Percentiles rank a stretch among this genome's conserved stretches.
phyloP scores from a whole-genome alignment of 2,113 vertebrate genomes.

The Buteo buteo region DNA sequence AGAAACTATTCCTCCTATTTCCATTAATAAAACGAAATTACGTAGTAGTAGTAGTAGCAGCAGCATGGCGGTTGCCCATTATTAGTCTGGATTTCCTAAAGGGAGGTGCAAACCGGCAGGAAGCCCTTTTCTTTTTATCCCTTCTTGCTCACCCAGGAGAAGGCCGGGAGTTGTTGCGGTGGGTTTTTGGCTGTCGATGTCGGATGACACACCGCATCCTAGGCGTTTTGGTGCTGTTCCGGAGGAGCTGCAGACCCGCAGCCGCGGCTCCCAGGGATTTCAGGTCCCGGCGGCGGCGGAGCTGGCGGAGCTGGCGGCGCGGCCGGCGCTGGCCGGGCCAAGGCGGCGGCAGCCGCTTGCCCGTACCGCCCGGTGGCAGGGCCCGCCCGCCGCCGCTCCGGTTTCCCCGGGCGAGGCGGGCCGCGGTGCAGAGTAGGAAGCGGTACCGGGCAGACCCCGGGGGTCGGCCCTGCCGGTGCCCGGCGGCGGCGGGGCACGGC shows the following conservation, averaged over 20 bases:
- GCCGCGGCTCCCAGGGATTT: accelerated
- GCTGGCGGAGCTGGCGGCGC: too few relatives aligned
- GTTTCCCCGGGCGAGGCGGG: neutral
- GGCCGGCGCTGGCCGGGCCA: too few relatives aligned
- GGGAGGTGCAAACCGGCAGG: neutral
- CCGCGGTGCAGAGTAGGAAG: too few relatives aligned
- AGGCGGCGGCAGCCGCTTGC: too few relatives aligned
- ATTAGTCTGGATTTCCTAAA: neutral
- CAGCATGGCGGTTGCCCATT: neutral
- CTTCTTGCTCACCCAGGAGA: neutral
- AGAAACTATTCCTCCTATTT: neutral
- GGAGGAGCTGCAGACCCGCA: neutral
- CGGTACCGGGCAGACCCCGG: neutral
- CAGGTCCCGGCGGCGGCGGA: too few relatives aligned
- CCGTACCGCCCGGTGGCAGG: neutral
- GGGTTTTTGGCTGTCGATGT: accelerated
- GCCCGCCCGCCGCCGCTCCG: too few relatives aligned
- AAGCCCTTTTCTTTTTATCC: neutral
- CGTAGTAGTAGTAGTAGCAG: neutral
- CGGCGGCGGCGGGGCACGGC: neutral
- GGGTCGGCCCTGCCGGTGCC: neutral
- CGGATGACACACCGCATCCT: accelerated
- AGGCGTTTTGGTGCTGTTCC: neutral
- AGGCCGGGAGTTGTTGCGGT: neutral
- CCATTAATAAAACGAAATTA: neutral